Evolutionary conservation across 2,797 vertebrate genomes (phyloP).

Genomic region (Ptychadena robeensis): DNA sequence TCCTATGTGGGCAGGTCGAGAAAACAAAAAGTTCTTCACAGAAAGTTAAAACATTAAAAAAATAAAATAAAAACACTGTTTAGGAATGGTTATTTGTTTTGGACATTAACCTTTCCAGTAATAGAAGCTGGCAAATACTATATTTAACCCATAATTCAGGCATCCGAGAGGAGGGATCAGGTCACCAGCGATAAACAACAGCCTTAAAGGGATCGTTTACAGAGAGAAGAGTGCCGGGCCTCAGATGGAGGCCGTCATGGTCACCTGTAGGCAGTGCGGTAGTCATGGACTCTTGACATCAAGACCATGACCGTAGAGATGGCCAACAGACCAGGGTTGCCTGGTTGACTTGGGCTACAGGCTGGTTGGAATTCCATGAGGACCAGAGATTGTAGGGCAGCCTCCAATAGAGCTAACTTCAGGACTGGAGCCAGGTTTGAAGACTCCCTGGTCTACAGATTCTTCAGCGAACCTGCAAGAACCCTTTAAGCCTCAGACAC

Average conservation of each 20-base stretch:
- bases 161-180: not conserved
- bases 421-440: too few species aligned
- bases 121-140: not conserved
- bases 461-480: too few species aligned
- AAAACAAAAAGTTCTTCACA: not conserved
- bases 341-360: too few species aligned
- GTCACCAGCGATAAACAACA: not conserved
- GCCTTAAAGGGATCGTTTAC: not conserved
- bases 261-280: too few species aligned
- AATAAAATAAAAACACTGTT: constrained; percentile 78
- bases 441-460: too few species aligned
- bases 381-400: too few species aligned
- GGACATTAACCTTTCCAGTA: constrained; percentile 67
- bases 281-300: not conserved
- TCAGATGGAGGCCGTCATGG: not conserved
- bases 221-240: not conserved
- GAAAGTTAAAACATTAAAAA: constrained; percentile 67
- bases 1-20: not conserved
- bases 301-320: not conserved
- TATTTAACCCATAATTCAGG: constrained; percentile 9
- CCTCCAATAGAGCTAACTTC: too few species aligned
- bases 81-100: constrained; percentile 78
- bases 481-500: too few species aligned
- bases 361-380: too few species aligned
- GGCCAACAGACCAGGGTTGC: not conserved